Base-by-base conservation (phyloP, 92 coral and sea anemone species). In the Parazoanthus atlanticus region DNA sequence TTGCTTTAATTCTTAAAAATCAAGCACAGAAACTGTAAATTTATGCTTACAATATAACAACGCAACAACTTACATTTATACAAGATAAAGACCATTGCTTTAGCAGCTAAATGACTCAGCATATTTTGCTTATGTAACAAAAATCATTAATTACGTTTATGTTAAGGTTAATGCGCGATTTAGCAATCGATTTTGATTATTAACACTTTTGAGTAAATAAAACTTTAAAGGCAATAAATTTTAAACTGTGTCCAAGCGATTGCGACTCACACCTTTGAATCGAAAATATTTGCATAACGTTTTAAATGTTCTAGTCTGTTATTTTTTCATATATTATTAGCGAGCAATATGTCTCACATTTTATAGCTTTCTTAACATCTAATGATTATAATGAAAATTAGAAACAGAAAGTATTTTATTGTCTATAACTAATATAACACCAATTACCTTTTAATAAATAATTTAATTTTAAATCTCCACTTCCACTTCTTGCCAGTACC, bases 401-500 rank as follows among this genome's bases (percentile, higher is more conserved):
- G 11, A 34, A 36, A 75, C 29, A 21, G 28, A 75, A 19, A 75
- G 13, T 6, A 34, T 64, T 66, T 82, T 82, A 82, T 34, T 36
- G 3, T 82, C 76, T 64, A 80, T 30, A 66, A 26, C 36, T 38
- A 84, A 9, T 12, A 23, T 15, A 64, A 28, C 26, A 30, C 54
- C 36, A 40, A 43, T 79, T 92, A 92, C 96, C 94, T 95, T 93
- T 91, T 89, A 92, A 86, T 90, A 87, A 93, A 93, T 92, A 95
- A 92, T 79, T 90, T 92, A 92, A 80, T 67, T 84, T 89, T 93
- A 95, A 89, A 95, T 95, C 89, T 95, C 98, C 96, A 95, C 89
- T 88, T 95, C 98, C 69, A 95, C 96, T 64, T 95, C 98, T 85
- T 95, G 98, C 96, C 96, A 95, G 93, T 85, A 95, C 49, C 98